Base-by-base conservation (phyloP, 1,140 invertebrate genomes). In the Oryzaephilus surinamensis region DNA sequence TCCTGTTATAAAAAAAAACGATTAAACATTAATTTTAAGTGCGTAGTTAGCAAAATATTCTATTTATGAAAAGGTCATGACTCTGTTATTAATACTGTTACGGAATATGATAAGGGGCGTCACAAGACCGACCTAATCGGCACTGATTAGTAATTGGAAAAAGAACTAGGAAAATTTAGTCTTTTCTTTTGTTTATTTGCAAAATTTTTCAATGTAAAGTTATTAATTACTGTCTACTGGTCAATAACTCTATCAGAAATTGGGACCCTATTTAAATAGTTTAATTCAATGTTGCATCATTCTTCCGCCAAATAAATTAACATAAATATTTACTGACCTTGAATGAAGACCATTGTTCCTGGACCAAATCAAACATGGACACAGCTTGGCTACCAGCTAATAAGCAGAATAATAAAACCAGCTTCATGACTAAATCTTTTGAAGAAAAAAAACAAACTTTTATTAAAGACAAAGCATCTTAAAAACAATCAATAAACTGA, bases 341-440 rank as follows among this genome's bases (percentile, higher is more conserved):
- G 58, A 77, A 88, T 1, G 74, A 60, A 11, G 67, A 63, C 81
- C 81, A 87, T 66, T 88, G 80, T 61, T 84, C 79, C 41, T 65
- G 62, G 8, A 84, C 63, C 19, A 86, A 63, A 50, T 84, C 79
- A 34, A 73, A 67, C 54, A 81, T 77, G 27, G 78, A 78, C 31
- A 84, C 65, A 8, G 72, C 73, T 27, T 73, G 65, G 6, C 55
- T 54, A 13, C 61, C 55, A 38, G 65, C 63, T 45, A 71, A 36
- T 44, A 72, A 19, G 38, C 60, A 60, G 35, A 75, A 49, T 17
- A 69, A 42, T 7, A 75, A 21, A 30, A 74, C 36, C 27, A 65
- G 32, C 50, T 63, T 64, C 67, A 73, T 76, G 51, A 11, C 11
- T 24, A 1, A 24, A n/a, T 10, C 59, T 67, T 48, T 52, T 56